Conservation (phyloP, 1,140 invertebrate genomes). For the Magallana ariakensis region DNA sequence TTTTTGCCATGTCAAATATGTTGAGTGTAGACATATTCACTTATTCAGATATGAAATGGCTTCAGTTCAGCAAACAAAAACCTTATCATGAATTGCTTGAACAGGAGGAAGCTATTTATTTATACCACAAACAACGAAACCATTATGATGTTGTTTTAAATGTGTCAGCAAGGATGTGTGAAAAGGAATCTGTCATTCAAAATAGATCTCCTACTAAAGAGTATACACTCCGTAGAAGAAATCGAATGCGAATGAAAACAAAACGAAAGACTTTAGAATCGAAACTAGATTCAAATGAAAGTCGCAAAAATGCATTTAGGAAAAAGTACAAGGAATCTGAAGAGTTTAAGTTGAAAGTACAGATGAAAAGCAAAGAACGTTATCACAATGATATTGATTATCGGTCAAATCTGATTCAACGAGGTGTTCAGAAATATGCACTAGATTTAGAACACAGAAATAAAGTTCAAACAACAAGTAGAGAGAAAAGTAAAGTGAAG, state of each 20-base stretch:
- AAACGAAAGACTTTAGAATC: not conserved
- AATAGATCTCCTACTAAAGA: not conserved
- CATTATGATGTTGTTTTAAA: slow-evolving; percentile 18
- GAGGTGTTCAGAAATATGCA: slow-evolving; percentile 18
- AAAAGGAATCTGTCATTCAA: not conserved
- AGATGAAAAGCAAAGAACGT: not conserved
- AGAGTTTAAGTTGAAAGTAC: not conserved
- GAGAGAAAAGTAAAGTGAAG: not conserved
- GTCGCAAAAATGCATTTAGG: not conserved
- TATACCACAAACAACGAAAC: not conserved
- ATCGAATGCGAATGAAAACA: not conserved
- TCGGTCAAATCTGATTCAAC: not conserved
- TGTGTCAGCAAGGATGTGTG: not conserved
- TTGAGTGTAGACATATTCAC: not conserved
- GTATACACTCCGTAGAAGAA: not conserved
- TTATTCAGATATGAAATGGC: not conserved
- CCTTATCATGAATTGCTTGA: not conserved
- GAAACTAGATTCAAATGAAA: not conserved
- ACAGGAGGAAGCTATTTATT: not conserved
- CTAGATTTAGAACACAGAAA: slow-evolving; percentile 17
- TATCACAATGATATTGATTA: not conserved
- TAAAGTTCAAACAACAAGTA: not conserved
- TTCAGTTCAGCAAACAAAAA: not conserved
- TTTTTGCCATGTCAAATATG: not conserved
- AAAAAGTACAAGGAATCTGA: not conserved